Conservation (phyloP, 2,113 vertebrate genomes). For the Corvus hawaiiensis region DNA sequence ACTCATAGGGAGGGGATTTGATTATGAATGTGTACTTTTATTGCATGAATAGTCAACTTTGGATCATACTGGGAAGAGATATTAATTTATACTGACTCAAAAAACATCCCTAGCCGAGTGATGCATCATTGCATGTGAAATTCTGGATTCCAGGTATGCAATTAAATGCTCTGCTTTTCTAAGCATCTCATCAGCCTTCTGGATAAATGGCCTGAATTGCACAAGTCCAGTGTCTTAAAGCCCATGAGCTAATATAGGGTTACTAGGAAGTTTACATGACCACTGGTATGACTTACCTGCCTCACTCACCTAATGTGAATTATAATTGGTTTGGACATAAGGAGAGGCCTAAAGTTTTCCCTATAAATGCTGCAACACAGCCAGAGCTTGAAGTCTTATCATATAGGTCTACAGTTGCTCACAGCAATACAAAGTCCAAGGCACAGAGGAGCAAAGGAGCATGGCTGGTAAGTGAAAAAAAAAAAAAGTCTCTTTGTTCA, state of each 20-base stretch:
- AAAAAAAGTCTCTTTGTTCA: neutral
- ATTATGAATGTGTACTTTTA: conserved; percentile 13
- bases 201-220: conserved; percentile 54
- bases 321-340: conserved; percentile 55
- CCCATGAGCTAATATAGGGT: conserved; percentile 57
- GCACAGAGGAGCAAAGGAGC: conserved; percentile 14
- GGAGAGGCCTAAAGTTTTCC: conserved; percentile 53
- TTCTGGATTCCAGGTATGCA: conserved; percentile 44
- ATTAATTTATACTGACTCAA: conserved; percentile 46
- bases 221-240: conserved; percentile 39
- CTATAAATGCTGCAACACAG: conserved; percentile 56
- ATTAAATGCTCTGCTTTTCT: conserved; percentile 53
- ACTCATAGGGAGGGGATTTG: conserved; percentile 23
- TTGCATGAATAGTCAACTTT: conserved; percentile 15
- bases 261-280: conserved; percentile 63
- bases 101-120: conserved; percentile 1
- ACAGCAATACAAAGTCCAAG: conserved; percentile 42
- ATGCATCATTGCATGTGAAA: conserved; percentile 29
- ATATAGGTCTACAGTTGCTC: neutral
- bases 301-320: conserved; percentile 60
- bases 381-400: conserved; percentile 26
- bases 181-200: conserved; percentile 32
- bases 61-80: conserved; percentile 20
- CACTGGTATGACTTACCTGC: conserved; percentile 63
- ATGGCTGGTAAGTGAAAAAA: conserved; percentile 33